Base-by-base conservation (phyloP, 2,113 vertebrate genomes). In the Narcine bancroftii region DNA sequence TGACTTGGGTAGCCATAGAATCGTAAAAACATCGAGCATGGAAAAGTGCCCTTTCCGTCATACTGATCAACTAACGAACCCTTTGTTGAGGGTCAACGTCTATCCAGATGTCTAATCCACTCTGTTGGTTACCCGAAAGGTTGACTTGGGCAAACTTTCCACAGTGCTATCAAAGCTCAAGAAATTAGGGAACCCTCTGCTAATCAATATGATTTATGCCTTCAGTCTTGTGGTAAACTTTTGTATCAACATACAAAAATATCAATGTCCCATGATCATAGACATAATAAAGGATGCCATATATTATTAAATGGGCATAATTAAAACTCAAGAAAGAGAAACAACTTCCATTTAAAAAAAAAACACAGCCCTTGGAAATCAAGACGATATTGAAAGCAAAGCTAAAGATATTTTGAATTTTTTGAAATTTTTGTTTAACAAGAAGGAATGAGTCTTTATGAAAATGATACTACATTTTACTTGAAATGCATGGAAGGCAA, bases 261-360 rank as follows among this genome's bases (percentile, higher is more conserved):
- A 85, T 9, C 47, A 85, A 13, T 3, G 50, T 17, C 50, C 21
- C 11, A 21, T 50, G 79, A 13, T 13, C 81, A 85, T 0, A 29
- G 26, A 15, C 81, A 85, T 29, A 17, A n/a, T 56, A n/a, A 50
- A 53, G 47, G 56, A n/a, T 83, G 5, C 19, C 42, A 53, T 75
- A 75, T 83, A 50, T 50, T 83, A 83, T 83, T 53, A 83, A 83
- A 81, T 81, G 10, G 50, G 81, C 29, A 85, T 85, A 85, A 85
- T 85, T 85, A 56, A 56, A 53, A 42, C 29, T 56, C 29, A 85
- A 56, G 33, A 83, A 83, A 11, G 56, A 85, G 79, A 50, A 56
- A 85, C 50, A 29, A 85, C 13, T 56, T 56, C 81, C 29, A 26
- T 45, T 0, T 36, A 56, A 50, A 85, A 85, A 56, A 85, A 56